Evolutionary conservation across 1,140 invertebrate genomes (phyloP), one percentile per base, ranked within the genome.

Genomic region (Cotesia chilonis): DNA sequence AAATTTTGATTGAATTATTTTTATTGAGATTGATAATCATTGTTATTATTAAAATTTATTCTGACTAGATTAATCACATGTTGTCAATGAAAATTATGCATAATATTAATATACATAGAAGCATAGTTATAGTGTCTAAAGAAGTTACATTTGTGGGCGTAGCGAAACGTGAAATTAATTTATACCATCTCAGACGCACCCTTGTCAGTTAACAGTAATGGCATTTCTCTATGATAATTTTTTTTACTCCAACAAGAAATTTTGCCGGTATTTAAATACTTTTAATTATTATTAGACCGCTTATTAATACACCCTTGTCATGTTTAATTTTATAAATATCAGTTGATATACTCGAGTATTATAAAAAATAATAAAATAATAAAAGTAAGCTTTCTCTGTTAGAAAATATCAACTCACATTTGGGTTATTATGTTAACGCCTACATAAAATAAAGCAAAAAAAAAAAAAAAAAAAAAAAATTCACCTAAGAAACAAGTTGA

Each of bases 81-180:
- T 17, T 59, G 28, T 59, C 57, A 59, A 59, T 59, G 20, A 59
- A 59, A 47, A 47, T 47, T 9, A 47, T 47, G 41, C 6, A 47
- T 47, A 47, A 47, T 47, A 47, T 47, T 47, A 47, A 47, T 47
- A 47, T 9, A 47, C 57, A 59, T 59, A 59, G 17, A 59, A 20
- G 9, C 6, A 59, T 10, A 20, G 20, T 20, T 28, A 59, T 59
- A 6, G 4, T 20, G 9, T 9, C 17, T 4, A 59, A 28, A 55
- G 54, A 55, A 3, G 54, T 14, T 14, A 55, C 54, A 55, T n/a
- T 20, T 59, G 41, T 59, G 57, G 57, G 57, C 20, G 57, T 59
- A 59, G 57, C 57, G 57, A 59, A 17, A 59, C 57, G 57, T 59
- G 57, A 59, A 59, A 59, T 59, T 59, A 59, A 59, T 59, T 59